phyloP scores from a whole-genome alignment of 2,113 vertebrate genomes.

The Actenoides lindsayi region DNA sequence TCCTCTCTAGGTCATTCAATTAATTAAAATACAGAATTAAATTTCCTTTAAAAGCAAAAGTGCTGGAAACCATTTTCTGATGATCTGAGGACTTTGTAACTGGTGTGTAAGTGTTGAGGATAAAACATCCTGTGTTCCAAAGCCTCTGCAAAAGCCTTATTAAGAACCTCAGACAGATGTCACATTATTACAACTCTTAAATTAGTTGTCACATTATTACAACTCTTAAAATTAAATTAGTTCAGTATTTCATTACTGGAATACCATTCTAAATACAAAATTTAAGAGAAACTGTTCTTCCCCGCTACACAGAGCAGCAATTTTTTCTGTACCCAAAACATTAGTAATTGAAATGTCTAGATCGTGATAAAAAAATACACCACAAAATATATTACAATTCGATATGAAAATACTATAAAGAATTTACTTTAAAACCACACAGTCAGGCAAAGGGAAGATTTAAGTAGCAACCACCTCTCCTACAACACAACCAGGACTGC shows the following conservation, averaged over 20 bases:
- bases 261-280: not conserved
- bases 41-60: not conserved
- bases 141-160: not conserved
- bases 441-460: not conserved
- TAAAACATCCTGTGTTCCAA: not conserved
- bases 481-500: not conserved
- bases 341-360: not conserved
- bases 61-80: not conserved
- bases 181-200: rapidly evolving
- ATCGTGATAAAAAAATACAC: not conserved
- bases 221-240: not conserved
- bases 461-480: not conserved
- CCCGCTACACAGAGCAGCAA: not conserved
- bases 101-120: not conserved
- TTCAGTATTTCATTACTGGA: not conserved
- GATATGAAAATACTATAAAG: not conserved
- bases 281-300: not conserved
- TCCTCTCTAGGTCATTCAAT: not conserved
- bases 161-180: not conserved
- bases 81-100: not conserved
- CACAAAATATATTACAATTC: not conserved
- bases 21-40: not conserved
- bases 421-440: not conserved
- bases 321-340: not conserved
- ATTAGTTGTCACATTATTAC: not conserved